phyloP scores from a whole-genome alignment of 2,888 invertebrate genomes.

The Amiota mariae region DNA sequence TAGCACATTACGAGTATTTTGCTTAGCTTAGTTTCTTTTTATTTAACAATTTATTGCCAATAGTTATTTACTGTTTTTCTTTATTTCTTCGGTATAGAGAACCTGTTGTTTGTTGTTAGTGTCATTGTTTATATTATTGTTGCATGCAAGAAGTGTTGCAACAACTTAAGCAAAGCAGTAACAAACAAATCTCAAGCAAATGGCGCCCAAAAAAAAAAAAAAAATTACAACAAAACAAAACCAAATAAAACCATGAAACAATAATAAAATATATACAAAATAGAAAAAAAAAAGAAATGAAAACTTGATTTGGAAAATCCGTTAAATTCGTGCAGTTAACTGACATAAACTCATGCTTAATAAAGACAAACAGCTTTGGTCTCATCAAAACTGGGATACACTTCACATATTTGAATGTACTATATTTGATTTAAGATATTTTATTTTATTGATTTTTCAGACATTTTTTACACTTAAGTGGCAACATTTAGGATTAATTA shows the following conservation, averaged over 20 bases:
- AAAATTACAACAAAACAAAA: not conserved
- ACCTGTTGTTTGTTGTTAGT: conserved; percentile 13
- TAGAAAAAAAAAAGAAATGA: not conserved
- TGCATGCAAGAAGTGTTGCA: conserved; percentile 20
- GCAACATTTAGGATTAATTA: too few species aligned
- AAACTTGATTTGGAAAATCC: conserved; percentile 56
- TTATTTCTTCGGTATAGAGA: conserved; percentile 7
- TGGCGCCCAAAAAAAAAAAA: conserved; percentile 10
- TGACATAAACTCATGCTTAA: not conserved
- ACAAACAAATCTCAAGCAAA: conserved; percentile 14
- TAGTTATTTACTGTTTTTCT: conserved; percentile 9
- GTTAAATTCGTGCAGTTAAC: conserved; percentile 60
- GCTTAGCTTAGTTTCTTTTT: conserved; percentile 21
- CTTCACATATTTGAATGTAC: not conserved
- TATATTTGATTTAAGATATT: too few species aligned
- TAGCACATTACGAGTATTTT: conserved; percentile 44
- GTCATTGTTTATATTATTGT: not conserved
- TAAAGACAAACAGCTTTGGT: not conserved
- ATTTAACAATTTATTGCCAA: not conserved
- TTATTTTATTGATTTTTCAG: too few species aligned
- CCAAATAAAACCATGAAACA: not conserved
- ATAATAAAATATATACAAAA: conserved; percentile 12
- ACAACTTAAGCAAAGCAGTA: not conserved
- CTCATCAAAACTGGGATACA: not conserved
- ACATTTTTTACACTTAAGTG: too few species aligned